These are phyloP conservation scores for Phyto melanocephala DNA, from an alignment of 2,888 invertebrate genomes.

Conservation along the genomic window DNA sequence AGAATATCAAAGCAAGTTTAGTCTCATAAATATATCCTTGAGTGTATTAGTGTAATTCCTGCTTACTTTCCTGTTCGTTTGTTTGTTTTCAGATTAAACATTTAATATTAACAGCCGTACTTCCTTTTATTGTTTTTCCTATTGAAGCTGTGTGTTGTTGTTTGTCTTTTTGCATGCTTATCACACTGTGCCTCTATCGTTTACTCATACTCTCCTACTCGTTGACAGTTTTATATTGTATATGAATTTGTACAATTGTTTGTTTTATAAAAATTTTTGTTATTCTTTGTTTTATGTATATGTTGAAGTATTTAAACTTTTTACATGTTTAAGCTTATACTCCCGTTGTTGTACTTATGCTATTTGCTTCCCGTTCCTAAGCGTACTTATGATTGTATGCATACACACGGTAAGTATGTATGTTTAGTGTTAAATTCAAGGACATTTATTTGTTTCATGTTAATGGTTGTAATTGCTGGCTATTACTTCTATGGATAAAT, in stretches of 20 bases:
- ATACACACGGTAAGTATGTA: background rate
- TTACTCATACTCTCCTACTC: background rate
- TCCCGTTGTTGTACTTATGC: background rate
- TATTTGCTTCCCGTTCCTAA: slow-evolving; percentile 23
- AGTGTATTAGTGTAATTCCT: background rate
- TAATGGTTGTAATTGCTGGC: slow-evolving; percentile 39
- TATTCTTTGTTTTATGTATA: background rate
- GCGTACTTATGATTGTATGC: background rate
- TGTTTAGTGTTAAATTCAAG: slow-evolving; percentile 31
- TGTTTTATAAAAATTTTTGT: slow-evolving; percentile 20
- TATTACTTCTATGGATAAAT: slow-evolving; percentile 36
- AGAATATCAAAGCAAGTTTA: no score
- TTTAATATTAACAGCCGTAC: slow-evolving; percentile 22
- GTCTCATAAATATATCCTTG: no score
- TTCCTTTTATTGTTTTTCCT: background rate
- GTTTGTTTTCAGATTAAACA: slow-evolving; percentile 16
- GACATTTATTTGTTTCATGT: slow-evolving; percentile 43
- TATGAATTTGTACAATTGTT: slow-evolving; percentile 2
- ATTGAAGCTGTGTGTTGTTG: no score
- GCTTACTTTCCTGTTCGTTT: background rate
- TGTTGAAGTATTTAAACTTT: slow-evolving; percentile 45
- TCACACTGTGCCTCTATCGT: background rate
- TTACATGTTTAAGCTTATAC: background rate
- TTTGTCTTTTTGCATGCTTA: background rate
- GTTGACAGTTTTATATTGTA: slow-evolving; percentile 5